A percentile compares a stretch with the other conserved stretches of the same genome.
Evolutionary conservation across 2,113 vertebrate species (phyloP).

Genomic region (Triplophysa rosa): DNA sequence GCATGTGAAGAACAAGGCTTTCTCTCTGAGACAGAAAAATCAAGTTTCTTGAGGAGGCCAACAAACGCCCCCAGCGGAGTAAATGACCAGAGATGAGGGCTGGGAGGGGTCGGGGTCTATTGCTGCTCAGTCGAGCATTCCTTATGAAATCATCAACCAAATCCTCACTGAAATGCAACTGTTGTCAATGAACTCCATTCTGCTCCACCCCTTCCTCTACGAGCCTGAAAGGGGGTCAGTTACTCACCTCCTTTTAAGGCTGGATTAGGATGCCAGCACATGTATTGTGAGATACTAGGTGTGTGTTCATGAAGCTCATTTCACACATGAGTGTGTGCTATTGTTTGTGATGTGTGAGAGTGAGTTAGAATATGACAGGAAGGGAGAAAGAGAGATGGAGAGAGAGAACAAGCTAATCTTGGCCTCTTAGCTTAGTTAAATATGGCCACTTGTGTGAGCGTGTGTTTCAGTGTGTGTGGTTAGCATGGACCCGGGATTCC

Average conservation of each 20-base stretch:
- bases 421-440: conserved; percentile 18
- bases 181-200: conserved; percentile 64
- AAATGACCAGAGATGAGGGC: conserved; percentile 54
- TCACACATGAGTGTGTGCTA: conserved; percentile 77
- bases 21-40: conserved; percentile 38
- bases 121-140: conserved; percentile 65
- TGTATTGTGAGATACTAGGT: conserved; percentile 34
- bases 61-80: conserved; percentile 53
- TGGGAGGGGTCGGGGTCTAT: conserved; percentile 43
- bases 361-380: conserved; percentile 18
- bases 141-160: conserved; percentile 74
- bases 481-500: conserved; percentile 56
- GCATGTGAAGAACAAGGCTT: conserved; percentile 11
- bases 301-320: conserved; percentile 67
- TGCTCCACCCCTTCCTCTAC: conserved; percentile 30
- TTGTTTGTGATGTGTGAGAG: conserved; percentile 54
- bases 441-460: conserved; percentile 27
- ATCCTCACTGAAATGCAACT: conserved; percentile 67
- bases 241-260: conserved; percentile 38
- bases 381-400: conserved; percentile 55
- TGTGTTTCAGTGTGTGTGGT: not conserved
- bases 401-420: conserved; percentile 37
- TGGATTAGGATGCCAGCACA: conserved; percentile 47
- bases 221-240: conserved; percentile 51
- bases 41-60: conserved; percentile 30